phyloP scores from a whole-genome alignment of 2,888 invertebrate species.

The Oscheius sp. region DNA sequence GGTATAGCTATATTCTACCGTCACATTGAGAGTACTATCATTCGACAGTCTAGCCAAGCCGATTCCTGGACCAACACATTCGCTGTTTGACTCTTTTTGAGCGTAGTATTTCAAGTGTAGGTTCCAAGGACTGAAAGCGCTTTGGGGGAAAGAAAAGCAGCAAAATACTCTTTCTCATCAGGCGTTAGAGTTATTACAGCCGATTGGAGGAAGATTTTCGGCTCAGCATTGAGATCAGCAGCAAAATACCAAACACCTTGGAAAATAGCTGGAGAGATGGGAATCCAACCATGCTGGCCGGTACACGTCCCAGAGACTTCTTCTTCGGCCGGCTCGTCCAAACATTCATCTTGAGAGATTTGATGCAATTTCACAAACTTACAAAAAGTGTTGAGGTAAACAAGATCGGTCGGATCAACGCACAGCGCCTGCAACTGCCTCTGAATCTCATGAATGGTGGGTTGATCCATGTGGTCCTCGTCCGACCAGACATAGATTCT shows the following conservation, averaged over 20 bases:
- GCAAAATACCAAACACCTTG: conserved; percentile 55
- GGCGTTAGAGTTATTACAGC: conserved; percentile 48
- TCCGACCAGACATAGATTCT: conserved; percentile 61
- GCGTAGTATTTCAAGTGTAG: conserved; percentile 50
- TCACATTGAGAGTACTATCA: conserved; percentile 42
- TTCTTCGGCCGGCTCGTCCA: conserved; percentile 23
- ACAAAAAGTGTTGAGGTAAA: conserved; percentile 61
- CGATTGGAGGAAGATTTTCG: conserved; percentile 55
- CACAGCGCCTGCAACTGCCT: conserved; percentile 53
- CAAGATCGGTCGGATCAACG: conserved; percentile 59
- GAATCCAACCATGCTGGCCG: conserved; percentile 38
- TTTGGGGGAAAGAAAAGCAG: neutral
- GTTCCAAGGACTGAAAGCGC: conserved; percentile 23
- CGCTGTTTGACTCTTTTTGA: conserved; percentile 49
- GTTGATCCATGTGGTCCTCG: conserved; percentile 63
- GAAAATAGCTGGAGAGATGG: conserved; percentile 43
- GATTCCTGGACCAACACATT: conserved; percentile 49
- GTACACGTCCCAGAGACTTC: neutral
- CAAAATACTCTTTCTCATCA: conserved; percentile 29
- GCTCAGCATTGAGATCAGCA: conserved; percentile 54
- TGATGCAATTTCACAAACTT: neutral
- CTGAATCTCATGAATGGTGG: conserved; percentile 56
- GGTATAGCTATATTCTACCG: conserved; percentile 47
- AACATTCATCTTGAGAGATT: conserved; percentile 42
- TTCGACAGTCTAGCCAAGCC: conserved; percentile 39